Evolutionary conservation across 2,797 vertebrate species (phyloP).

Genomic region (Centroberyx gerrardi): DNA sequence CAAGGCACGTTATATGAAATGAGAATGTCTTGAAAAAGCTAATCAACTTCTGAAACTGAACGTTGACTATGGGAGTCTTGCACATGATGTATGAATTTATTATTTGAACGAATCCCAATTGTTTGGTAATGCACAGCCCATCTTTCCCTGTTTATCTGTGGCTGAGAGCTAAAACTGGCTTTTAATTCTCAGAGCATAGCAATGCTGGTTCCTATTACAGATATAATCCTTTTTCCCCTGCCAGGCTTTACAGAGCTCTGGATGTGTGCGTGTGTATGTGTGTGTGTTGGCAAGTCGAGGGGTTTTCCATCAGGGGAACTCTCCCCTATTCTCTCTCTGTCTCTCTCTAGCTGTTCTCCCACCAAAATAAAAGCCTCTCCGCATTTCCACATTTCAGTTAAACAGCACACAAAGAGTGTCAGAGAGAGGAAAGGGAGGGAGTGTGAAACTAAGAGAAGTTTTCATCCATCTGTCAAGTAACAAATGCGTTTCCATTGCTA

Average conservation of each 20-base stretch:
- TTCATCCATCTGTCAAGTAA: too few relatives aligned
- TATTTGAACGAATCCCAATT: slow-evolving; percentile 23
- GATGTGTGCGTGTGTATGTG: not conserved
- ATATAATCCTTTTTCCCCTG: not conserved
- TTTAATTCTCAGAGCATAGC: slow-evolving; percentile 19
- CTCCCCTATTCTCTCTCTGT: not conserved
- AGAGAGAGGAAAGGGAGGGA: not conserved
- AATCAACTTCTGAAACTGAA: not conserved
- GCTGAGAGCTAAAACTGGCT: slow-evolving; percentile 18
- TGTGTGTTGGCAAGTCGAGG: slow-evolving; percentile 35
- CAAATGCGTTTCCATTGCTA: too few relatives aligned
- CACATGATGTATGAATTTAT: slow-evolving; percentile 16
- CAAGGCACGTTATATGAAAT: too few relatives aligned
- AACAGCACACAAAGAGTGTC: not conserved
- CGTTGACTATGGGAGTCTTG: not conserved
- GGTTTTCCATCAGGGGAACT: slow-evolving; percentile 55
- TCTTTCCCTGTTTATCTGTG: too few relatives aligned
- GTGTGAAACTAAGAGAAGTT: too few relatives aligned
- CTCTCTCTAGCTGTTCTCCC: slow-evolving; percentile 4
- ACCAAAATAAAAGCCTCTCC: slow-evolving; percentile 31
- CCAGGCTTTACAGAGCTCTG: not conserved
- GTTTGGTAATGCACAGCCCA: slow-evolving; percentile 11
- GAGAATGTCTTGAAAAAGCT: too few relatives aligned
- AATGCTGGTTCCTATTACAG: slow-evolving; percentile 32
- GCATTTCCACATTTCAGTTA: not conserved